Base-by-base conservation (phyloP, 1,140 invertebrate species). In the Drosophila persimilis region DNA sequence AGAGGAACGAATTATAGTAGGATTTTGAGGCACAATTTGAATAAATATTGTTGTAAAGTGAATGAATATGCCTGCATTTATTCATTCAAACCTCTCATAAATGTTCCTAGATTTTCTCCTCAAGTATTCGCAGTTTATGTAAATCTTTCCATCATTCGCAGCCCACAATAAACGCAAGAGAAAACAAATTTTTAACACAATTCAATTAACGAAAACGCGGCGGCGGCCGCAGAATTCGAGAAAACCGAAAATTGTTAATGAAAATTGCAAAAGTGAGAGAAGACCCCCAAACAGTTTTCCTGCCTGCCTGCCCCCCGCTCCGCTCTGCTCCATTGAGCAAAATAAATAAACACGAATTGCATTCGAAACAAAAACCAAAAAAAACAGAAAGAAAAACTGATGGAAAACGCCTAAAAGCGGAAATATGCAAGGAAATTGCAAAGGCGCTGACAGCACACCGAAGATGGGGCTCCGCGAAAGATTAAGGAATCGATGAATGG, bases 371-470 rank as follows among this genome's bases (percentile, higher is more conserved):
- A 45, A 31, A 8, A 17, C 29, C 8, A 43, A 24, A 41, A 35
- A 41, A 20, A 29, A 15, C 24, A 46, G 45, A 66, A 75, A 72
- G 50, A 80, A 81, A 81, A 81, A 45, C 75, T 60, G 80, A 66
- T 84, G 80, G 77, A 84, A 83, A 81, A 53, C 84, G 64, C 73
- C 75, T 75, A 62, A 73, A 80, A 67, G 78, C 80, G 80, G 80
- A 85, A 85, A 86, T 85, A 86, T 85, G 81, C 81, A 77, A 86
- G 80, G 80, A 85, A 85, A 85, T 85, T 85, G 80, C 73, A 57
- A 86, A 74, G 80, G 67, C 70, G 80, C 73, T 80, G 81, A 85
- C 77, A 66, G 77, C 64, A 29, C 59, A 64, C 59, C 73, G 61
- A 59, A 53, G 46, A 22, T 59, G 66, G 15, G 24, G 35, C 44